Base-by-base conservation (phyloP, 2,113 vertebrate genomes). In the Colossoma macropomum region DNA sequence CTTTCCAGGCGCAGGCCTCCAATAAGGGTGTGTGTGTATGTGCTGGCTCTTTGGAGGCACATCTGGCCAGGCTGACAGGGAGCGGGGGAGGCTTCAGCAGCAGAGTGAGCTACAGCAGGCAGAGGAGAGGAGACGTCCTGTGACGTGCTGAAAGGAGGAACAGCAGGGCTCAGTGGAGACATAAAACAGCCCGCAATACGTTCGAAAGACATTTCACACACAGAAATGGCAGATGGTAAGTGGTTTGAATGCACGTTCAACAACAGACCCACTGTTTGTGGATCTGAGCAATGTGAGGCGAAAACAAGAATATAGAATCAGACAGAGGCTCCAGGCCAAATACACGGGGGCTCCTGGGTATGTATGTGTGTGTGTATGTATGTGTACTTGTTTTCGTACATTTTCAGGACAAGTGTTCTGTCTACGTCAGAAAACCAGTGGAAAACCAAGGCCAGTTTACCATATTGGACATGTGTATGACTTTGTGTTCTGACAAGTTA, bases 11-110 rank as follows among this genome's bases (percentile, higher is more conserved):
- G 19, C 56, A 28, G 28, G 60, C 13, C 59, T 15, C 68, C 54
- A 72, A 27, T 75, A 52, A 78, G 75, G 54, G 52, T 80, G 59
- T 21, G 23, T 78, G 23, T 83, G 50, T 79, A 75, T 75, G 65
- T 82, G 28, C 63, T 81, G 52, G 28, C 28, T 80, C 32, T n/a
- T 25, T 21, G 48, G 17, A 59, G 73, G 59, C 77, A 77, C 81
- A 77, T 72, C 85, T 86, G 73, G 85, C 81, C n/a, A 6, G 27
- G 66, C 52, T 84, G 82, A 84, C 81, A 83, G 71, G 30, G 32
- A 79, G 70, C 34, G 56, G 56, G 56, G 79, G 68, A 77, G 78
- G 66, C 48, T 41, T 77, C 81, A 79, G 75, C 81, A 56, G 66
- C 72, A 83, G 81, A 84, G 45, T 75, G 77, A 84, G 69, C 71